phyloP scores from a whole-genome alignment of 1,140 invertebrate genomes.

The Zophobas atratus region DNA sequence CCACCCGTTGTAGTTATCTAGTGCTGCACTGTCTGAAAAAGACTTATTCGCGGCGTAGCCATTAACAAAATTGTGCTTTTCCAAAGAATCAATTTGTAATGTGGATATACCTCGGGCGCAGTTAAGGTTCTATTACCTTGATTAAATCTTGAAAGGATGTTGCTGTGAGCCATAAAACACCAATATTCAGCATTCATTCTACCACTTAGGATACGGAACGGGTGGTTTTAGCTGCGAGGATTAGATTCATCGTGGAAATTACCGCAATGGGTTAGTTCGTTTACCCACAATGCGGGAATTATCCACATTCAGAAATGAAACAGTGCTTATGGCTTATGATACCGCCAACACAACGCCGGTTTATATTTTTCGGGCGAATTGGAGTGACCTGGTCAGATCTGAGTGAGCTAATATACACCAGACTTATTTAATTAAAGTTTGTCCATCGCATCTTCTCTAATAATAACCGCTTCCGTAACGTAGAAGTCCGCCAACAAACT shows the following conservation, averaged over 20 bases:
- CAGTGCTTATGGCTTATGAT: neutral
- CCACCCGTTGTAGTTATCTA: conserved; percentile 25
- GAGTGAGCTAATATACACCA: too few relatives aligned
- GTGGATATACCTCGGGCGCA: conserved; percentile 53
- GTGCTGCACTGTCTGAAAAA: conserved; percentile 41
- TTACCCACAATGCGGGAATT: neutral
- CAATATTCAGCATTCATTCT: conserved; percentile 35
- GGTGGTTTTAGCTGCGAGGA: conserved; percentile 5
- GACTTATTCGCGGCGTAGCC: conserved; percentile 52
- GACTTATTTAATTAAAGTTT: neutral
- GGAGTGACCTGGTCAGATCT: too few relatives aligned
- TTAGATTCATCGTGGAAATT: conserved; percentile 26
- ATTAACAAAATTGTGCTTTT: conserved; percentile 60
- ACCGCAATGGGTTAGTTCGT: conserved; percentile 7
- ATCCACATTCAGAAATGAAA: neutral
- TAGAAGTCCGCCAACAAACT: conserved; percentile 56
- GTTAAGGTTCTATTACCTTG: conserved; percentile 56
- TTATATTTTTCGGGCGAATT: too few relatives aligned
- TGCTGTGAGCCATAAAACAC: conserved; percentile 32
- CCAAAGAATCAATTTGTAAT: conserved; percentile 60
- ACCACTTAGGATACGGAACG: neutral
- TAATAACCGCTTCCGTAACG: conserved; percentile 49
- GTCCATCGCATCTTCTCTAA: conserved; percentile 22
- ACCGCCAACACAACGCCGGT: too few relatives aligned
- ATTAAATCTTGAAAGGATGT: conserved; percentile 57